Evolutionary conservation across 2,888 invertebrate species (phyloP).

Genomic region (Aphodius granarius): DNA sequence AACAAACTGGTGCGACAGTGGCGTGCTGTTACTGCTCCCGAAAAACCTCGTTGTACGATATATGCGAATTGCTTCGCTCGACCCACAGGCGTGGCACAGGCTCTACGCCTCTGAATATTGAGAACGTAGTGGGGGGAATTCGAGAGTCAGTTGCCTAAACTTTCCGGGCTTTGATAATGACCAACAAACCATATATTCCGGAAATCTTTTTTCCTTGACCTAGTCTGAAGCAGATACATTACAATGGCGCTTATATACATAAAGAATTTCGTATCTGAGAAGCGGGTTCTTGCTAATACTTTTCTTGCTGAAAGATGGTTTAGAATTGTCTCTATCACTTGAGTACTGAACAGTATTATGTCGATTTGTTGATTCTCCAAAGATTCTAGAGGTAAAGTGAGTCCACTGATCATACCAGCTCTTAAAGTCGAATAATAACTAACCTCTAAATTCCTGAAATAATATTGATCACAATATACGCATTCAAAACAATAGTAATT

Average conservation of each 20-base stretch:
- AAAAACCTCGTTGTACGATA: too few relatives aligned
- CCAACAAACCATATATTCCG: background rate
- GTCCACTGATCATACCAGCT: constrained; percentile 38
- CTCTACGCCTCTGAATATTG: too few relatives aligned
- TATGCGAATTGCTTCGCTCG: too few relatives aligned
- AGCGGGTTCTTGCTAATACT: constrained; percentile 22
- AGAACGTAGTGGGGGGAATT: too few relatives aligned
- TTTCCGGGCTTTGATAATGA: too few relatives aligned
- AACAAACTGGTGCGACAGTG: too few relatives aligned
- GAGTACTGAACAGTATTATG: constrained; percentile 40
- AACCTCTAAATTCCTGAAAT: constrained; percentile 35
- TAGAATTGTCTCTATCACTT: constrained; percentile 31
- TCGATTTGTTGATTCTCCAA: constrained; percentile 39
- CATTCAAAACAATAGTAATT: too few relatives aligned
- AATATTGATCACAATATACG: background rate
- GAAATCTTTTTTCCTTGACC: background rate
- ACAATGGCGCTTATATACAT: constrained; percentile 37
- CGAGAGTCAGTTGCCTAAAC: too few relatives aligned
- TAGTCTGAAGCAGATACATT: constrained; percentile 36
- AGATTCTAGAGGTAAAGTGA: constrained; percentile 39
- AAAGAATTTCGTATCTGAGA: constrained; percentile 36
- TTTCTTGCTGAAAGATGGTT: background rate
- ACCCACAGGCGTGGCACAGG: too few relatives aligned
- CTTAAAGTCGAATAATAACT: constrained; percentile 36
- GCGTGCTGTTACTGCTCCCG: background rate